Base-by-base conservation (phyloP, 2,888 invertebrate genomes). In the Ectemnius cavifrons region DNA sequence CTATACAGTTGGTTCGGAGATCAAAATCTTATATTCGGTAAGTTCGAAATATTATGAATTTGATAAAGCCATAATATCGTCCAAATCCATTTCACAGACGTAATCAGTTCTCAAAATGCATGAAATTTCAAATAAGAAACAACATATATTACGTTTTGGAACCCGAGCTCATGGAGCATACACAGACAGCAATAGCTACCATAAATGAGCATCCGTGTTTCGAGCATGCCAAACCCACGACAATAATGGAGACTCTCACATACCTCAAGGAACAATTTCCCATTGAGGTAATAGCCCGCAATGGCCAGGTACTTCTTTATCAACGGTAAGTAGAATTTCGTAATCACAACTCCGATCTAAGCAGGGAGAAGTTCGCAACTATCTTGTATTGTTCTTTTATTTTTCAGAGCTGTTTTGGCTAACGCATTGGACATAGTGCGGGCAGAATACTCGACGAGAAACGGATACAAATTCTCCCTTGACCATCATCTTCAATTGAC, bases 251-350 rank as follows among this genome's bases (percentile, higher is more conserved):
- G 45, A 94, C 94, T 64, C 92, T 94, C 62, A 89, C 92, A 28
- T 94, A 91, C 86, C 88, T 96, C 28, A 84, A 91, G 63, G 88
- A 91, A 57, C 86, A 90, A 3, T 96, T 94, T 84, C 82, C 89
- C 0, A 89, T 91, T 65, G 85, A 92, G 4, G 93, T 93, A 47
- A 94, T 96, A 78, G 91, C 91, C 47, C 88, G 92, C 28, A 94
- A 94, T 83, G 91, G 95, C 65, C 94, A 94, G 71, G 88, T 96
- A 45, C 88, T 96, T 6, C 88, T 96, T 16, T 96, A 96, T 91
- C 94, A 95, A 6, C 91, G 92, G 95, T 95, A 91, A 93, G 89
- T 14, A 3, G 1, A 57, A 8, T 0, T 8, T 59, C 46, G 61
- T n/a, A 47, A 14, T 16, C 20, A 46, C 27, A 46, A 20, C 58